Base-by-base conservation (phyloP, 2,113 vertebrate species). In the Caranx ignobilis region DNA sequence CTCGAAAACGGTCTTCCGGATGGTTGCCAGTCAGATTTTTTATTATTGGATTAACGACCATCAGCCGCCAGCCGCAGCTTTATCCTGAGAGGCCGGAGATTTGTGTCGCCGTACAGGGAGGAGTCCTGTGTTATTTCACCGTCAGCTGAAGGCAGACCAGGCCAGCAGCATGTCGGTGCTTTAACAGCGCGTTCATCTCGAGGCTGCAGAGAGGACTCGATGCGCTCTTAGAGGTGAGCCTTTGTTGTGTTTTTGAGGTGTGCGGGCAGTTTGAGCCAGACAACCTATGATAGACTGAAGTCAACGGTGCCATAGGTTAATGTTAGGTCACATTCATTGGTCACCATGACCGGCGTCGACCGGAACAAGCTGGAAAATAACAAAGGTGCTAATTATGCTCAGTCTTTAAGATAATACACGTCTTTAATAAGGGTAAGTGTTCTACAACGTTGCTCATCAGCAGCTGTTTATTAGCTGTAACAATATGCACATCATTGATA, bases 31-130 rank as follows among this genome's bases (percentile, higher is more conserved):
- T 52, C 74, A 54, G 43, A 78, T 85, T 43, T 18, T 56, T 67
- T 47, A 68, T 83, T 75, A 82, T 79, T 77, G 90, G 91, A 93
- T 91, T 91, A 91, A 56, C 67, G 67, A 67, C 31, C 89, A 63
- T 78, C 79, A 11, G 60, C 56, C 60, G 54, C 56, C 75, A 75
- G 71, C 55, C 54, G 65, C 78, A 60, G 87, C 78, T 82, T 91
- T 72, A 88, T 78, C 88, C 77, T 65, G 77, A 60, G 76, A 93
- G 87, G 89, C 92, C 90, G 81, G 83, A 88, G 88, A 84, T 89
- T 82, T 79, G 92, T 62, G 61, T 77, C 39, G 71, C 74, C 8
- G 75, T 54, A n/a, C 89, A 11, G 90, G 92, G 91, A 92, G 91
- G 92, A 92, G 91, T 83, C 85, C 72, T 66, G 15, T 45, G 70